A percentile compares a stretch with the other conserved stretches of the same genome.
Conservation (phyloP, 2,888 invertebrate genomes). For the Gnatocerus cornutus region DNA sequence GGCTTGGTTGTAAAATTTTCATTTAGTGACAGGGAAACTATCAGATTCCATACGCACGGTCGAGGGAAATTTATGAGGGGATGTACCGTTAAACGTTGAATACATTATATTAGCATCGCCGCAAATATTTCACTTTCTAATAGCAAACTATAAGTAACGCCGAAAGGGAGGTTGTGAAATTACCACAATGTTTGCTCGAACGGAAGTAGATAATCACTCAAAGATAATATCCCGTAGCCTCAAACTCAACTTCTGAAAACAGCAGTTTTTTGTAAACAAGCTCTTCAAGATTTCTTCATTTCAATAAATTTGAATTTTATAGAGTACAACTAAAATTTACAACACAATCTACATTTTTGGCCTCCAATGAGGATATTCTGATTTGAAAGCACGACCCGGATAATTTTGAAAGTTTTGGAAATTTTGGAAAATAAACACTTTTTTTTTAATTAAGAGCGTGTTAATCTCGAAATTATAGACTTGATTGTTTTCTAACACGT, state of each 20-base stretch:
- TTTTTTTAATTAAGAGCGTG: no score
- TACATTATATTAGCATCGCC: constrained; percentile 27
- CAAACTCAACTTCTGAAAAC: neutral
- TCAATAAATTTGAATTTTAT: constrained; percentile 13
- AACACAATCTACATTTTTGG: neutral
- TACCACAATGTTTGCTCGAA: neutral
- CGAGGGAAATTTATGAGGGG: constrained; percentile 34
- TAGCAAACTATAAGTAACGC: constrained; percentile 5
- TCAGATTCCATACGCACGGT: constrained; percentile 37
- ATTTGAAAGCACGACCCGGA: no score
- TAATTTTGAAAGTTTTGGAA: no score
- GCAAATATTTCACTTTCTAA: constrained; percentile 20
- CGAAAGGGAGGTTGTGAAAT: neutral
- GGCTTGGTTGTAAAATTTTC: constrained; percentile 11
- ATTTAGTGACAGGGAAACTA: constrained; percentile 25
- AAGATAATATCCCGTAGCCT: constrained; percentile 2
- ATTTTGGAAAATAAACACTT: no score
- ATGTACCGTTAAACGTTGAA: constrained; percentile 29
- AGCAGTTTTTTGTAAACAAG: neutral
- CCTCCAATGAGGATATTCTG: no score
- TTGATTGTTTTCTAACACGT: no score
- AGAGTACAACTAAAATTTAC: constrained; percentile 12
- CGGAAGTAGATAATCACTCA: neutral
- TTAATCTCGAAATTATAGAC: no score
- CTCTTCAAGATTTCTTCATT: neutral